Evolutionary conservation across 2,888 invertebrate species (phyloP).

Genomic region (Mactromeris polynyma): DNA sequence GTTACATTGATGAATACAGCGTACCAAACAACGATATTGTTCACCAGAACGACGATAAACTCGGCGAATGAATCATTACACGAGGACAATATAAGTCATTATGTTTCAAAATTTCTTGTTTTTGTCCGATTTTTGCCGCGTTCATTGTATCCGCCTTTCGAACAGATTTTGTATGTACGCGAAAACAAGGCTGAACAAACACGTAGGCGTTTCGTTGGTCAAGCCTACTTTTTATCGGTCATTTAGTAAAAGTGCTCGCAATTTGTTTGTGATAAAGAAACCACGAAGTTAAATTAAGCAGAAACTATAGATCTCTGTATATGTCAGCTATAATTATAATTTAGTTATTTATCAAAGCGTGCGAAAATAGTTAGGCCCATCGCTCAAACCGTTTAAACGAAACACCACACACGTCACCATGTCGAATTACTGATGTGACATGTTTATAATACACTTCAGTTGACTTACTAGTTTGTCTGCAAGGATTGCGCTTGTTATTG

Average conservation of each 20-base stretch:
- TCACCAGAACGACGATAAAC: slow-evolving; percentile 4
- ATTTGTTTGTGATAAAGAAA: slow-evolving; percentile 3
- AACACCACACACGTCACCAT: too few relatives aligned
- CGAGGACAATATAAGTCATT: slow-evolving; percentile 28
- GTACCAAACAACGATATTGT: slow-evolving; percentile 11
- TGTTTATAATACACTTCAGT: too few relatives aligned
- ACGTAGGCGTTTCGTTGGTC: not conserved
- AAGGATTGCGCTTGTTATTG: too few relatives aligned
- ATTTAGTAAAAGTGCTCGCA: not conserved
- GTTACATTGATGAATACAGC: not conserved
- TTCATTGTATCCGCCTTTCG: slow-evolving; percentile 5
- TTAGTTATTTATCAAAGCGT: not conserved
- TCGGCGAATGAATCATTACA: not conserved
- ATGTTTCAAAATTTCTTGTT: slow-evolving; percentile 2
- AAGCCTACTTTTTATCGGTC: not conserved
- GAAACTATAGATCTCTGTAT: not conserved
- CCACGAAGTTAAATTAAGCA: slow-evolving; percentile 13
- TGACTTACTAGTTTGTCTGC: too few relatives aligned
- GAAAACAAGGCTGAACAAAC: slow-evolving; percentile 1
- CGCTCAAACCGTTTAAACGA: not conserved
- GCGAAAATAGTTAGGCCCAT: not conserved
- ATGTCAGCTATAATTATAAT: not conserved
- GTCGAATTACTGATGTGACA: too few relatives aligned
- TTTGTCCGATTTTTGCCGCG: slow-evolving; percentile 17
- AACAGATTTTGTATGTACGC: not conserved